Percentiles rank a stretch among this genome's conserved stretches.
Conservation (phyloP, 2,113 vertebrate genomes). For the Myocastor coypus region DNA sequence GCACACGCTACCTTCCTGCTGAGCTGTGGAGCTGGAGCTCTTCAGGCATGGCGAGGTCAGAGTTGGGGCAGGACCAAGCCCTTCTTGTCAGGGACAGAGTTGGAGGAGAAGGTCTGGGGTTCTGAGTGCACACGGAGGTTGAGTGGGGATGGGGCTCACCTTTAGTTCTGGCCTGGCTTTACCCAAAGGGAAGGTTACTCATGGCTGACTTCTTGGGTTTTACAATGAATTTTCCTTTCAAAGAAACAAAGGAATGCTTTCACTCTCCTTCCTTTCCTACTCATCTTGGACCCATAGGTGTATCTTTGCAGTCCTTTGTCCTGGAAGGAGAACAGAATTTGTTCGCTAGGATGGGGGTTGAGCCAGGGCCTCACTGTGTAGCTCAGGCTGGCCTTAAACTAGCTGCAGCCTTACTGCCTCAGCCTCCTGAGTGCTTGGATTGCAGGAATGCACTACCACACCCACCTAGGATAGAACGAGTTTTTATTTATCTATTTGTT, state of each 20-base stretch:
- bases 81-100: background rate
- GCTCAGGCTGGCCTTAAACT: background rate
- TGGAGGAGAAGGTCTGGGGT: background rate
- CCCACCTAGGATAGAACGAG: background rate
- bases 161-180: background rate
- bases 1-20: background rate
- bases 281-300: background rate
- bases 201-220: slow-evolving; percentile 11
- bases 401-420: background rate
- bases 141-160: background rate
- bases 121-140: background rate
- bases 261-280: background rate
- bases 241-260: background rate
- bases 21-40: background rate
- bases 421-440: background rate
- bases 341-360: background rate
- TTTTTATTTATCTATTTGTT: background rate
- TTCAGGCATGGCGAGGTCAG: background rate
- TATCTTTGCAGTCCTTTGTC: slow-evolving; percentile 11
- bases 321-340: background rate
- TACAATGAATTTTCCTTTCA: slow-evolving; percentile 18
- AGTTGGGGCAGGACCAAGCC: background rate
- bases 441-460: background rate
- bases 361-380: background rate
- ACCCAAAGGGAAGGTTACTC: slow-evolving; percentile 15